phyloP scores from a whole-genome alignment of 2,888 invertebrate species.

The Endotricha flammealis region DNA sequence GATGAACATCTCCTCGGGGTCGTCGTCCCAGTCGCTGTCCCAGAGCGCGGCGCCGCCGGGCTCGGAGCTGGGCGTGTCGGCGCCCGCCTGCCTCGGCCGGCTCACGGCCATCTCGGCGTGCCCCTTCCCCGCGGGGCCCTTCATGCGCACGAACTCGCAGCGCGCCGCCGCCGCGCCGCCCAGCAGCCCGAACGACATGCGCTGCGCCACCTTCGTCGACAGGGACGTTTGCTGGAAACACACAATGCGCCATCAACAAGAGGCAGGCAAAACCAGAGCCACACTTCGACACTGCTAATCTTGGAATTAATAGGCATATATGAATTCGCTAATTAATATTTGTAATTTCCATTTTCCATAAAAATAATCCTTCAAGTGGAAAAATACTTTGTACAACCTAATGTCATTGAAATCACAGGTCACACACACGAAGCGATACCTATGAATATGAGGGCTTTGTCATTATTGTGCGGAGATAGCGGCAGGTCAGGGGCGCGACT shows the following conservation, averaged over 20 bases:
- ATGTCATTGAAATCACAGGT: too few species aligned
- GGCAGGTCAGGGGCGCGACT: too few species aligned
- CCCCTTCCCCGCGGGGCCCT: constrained; percentile 95
- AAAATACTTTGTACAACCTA: too few species aligned
- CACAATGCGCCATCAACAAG: neutral
- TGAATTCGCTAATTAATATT: too few species aligned
- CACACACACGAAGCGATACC: too few species aligned
- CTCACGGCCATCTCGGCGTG: constrained; percentile 99
- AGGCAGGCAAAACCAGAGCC: too few species aligned
- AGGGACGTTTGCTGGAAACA: constrained; percentile 89
- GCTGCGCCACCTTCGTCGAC: constrained; percentile 95
- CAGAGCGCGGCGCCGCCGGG: constrained; percentile 92
- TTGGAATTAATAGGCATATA: too few species aligned
- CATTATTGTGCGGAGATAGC: too few species aligned
- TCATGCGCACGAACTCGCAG: constrained; percentile 98
- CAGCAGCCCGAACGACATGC: constrained; percentile 95
- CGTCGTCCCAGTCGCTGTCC: constrained; percentile 94
- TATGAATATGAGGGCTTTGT: too few species aligned
- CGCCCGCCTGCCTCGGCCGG: constrained; percentile 93
- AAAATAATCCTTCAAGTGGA: too few species aligned
- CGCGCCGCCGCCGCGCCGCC: constrained; percentile 87
- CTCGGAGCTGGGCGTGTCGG: constrained; percentile 96
- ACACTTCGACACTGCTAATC: too few species aligned
- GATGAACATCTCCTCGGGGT: constrained; percentile 89
- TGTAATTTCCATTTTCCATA: too few species aligned